These are phyloP conservation scores for Nerophis ophidion DNA, from an alignment of 2,113 vertebrate genomes.

Conservation along the genomic window DNA sequence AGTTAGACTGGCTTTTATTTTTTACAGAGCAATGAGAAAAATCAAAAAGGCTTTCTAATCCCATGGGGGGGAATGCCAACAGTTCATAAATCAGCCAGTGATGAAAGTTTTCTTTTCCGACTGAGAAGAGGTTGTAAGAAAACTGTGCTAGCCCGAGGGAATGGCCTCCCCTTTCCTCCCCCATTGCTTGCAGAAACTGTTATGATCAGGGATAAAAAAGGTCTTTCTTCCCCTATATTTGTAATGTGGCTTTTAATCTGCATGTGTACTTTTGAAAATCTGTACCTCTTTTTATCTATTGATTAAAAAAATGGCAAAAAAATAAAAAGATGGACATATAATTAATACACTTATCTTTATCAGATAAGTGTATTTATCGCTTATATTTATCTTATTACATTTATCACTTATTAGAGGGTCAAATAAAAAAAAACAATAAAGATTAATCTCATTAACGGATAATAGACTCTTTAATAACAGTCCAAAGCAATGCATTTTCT, in stretches of 20 bases:
- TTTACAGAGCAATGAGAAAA: slow-evolving; percentile 52
- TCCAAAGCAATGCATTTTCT: background rate
- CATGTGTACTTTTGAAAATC: too few relatives aligned
- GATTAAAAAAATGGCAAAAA: background rate
- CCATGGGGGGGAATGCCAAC: slow-evolving; percentile 56
- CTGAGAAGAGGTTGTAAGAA: slow-evolving; percentile 63
- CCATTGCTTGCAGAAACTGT: slow-evolving; percentile 62
- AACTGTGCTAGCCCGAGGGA: slow-evolving; percentile 52
- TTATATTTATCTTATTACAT: too few relatives aligned
- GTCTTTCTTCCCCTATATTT: background rate
- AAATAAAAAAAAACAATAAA: too few relatives aligned
- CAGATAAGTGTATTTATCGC: too few relatives aligned
- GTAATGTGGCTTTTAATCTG: background rate
- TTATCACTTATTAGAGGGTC: too few relatives aligned
- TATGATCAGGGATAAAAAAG: slow-evolving; percentile 59
- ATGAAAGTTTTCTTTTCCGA: slow-evolving; percentile 74
- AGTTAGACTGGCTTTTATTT: slow-evolving; percentile 56
- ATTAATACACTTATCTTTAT: too few relatives aligned
- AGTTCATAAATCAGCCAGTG: slow-evolving; percentile 70
- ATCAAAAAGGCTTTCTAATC: slow-evolving; percentile 68
- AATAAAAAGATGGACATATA: background rate
- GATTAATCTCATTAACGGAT: background rate
- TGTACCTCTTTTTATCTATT: too few relatives aligned
- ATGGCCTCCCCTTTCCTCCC: slow-evolving; percentile 39
- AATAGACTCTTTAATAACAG: background rate